Conservation (phyloP, 2,888 invertebrate genomes). For the Tinea semifulvella region DNA sequence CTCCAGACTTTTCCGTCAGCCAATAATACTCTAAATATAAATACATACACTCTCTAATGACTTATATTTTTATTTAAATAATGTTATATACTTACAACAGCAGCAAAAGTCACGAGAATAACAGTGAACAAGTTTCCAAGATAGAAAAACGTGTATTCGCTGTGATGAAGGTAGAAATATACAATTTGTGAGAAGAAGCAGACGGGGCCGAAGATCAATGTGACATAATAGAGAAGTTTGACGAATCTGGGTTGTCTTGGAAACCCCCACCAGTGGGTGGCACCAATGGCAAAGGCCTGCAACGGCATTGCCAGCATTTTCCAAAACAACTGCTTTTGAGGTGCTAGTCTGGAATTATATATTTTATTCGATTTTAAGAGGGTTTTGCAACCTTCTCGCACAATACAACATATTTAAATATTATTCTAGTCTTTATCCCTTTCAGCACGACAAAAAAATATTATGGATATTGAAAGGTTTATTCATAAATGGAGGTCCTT, state of each 20-base stretch:
- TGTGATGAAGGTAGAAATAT: not conserved
- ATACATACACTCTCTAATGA: too few relatives aligned
- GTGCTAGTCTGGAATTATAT: not conserved
- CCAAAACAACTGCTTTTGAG: constrained; percentile 5
- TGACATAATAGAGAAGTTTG: not conserved
- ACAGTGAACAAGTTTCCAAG: constrained; percentile 3
- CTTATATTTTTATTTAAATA: not conserved
- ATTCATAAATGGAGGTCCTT: too few relatives aligned
- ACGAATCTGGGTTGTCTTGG: not conserved
- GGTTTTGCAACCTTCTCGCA: too few relatives aligned
- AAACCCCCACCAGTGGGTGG: constrained; percentile 5
- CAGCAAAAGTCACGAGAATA: not conserved
- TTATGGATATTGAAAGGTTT: too few relatives aligned
- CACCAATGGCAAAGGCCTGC: constrained; percentile 1
- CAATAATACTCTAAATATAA: too few relatives aligned
- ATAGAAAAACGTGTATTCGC: not conserved
- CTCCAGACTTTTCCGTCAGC: too few relatives aligned
- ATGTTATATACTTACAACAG: not conserved
- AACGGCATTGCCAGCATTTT: not conserved
- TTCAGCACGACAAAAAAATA: too few relatives aligned
- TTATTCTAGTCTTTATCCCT: too few relatives aligned
- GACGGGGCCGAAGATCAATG: constrained; percentile 6
- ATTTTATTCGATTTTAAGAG: too few relatives aligned
- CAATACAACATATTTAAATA: too few relatives aligned
- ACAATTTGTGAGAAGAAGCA: not conserved